Evolutionary conservation across 2,113 vertebrate genomes (phyloP), one percentile per base, ranked within the genome.

Genomic region (Pachyramphus minor): DNA sequence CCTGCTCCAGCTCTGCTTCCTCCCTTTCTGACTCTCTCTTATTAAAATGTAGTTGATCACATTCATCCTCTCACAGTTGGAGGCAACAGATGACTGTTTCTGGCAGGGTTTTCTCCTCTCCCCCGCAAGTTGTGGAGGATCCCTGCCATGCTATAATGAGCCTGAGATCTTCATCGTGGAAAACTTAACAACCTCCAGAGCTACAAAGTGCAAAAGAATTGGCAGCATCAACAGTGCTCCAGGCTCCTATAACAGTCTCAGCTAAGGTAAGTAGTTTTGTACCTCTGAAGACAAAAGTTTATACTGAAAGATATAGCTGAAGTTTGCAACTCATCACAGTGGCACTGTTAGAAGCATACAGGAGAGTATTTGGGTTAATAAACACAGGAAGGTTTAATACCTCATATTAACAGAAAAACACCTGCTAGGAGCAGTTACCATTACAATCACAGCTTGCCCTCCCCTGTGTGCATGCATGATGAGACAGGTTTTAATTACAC

Each of bases 401-500:
- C 24, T 53, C 60, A 28, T 50, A 69, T 88, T 94, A 90, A 90
- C 82, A 84, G 71, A 52, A 84, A 90, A 94, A 83, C 85, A 94
- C 82, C 87, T 96, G 78, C 76, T 77, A 91, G 72, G 44, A 95
- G 72, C 44, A 73, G 63, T 88, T 86, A 37, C 75, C 77, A 90
- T 90, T 94, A 85, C 50, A 84, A 35, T 91, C 87, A 86, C 76
- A 95, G 88, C 90, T 94, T 96, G 87, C 39, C 55, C 67, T 95
- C 90, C 78, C 75, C 60, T 88, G 75, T 52, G 79, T 76, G 87
- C n/a, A 16, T 55, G 50, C 79, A 55, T 28, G 83, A 96, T 86
- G 82, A 95, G 82, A 52, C 60, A 90, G 59, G 44, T 91, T 95
- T 96, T 96, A 96, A 97, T 94, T 96, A 96, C 85, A 88, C 25